Conservation (phyloP, 2,797 vertebrate genomes). For the Cossypha polioptera region DNA sequence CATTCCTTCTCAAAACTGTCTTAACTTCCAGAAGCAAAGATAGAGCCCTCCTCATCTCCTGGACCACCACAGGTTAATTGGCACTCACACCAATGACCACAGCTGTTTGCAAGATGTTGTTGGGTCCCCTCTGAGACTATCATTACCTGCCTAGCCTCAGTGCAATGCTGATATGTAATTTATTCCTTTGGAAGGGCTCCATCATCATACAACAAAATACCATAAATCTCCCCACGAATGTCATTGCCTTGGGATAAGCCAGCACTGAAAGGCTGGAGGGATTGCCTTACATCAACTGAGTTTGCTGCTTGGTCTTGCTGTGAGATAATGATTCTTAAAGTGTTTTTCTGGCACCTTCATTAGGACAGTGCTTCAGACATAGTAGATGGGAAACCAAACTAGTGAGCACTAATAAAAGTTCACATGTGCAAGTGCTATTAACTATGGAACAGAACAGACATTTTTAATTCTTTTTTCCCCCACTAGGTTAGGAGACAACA, state of each 20-base stretch:
- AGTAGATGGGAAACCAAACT: not conserved
- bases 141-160: constrained; percentile 48
- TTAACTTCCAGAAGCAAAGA: not conserved
- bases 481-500: not conserved
- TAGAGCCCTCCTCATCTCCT: not conserved
- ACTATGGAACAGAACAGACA: not conserved
- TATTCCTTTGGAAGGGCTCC: constrained; percentile 58
- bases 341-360: not conserved
- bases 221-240: constrained; percentile 60
- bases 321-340: not conserved
- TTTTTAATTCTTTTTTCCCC: fast-evolving
- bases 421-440: not conserved
- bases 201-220: constrained; percentile 32
- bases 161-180: constrained; percentile 42
- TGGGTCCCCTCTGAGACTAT: constrained; percentile 41
- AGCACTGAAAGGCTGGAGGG: constrained; percentile 29
- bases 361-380: not conserved
- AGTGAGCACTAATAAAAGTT: not conserved
- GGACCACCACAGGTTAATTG: constrained; percentile 29
- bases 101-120: constrained; percentile 58
- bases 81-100: constrained; percentile 16
- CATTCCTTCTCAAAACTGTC: not conserved
- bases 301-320: constrained; percentile 1
- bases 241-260: constrained; percentile 49
- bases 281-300: constrained; percentile 1